A percentile compares a stretch with the other conserved stretches of the same genome.
Conservation (phyloP, 2,797 vertebrate species). For the Carapus acus region DNA sequence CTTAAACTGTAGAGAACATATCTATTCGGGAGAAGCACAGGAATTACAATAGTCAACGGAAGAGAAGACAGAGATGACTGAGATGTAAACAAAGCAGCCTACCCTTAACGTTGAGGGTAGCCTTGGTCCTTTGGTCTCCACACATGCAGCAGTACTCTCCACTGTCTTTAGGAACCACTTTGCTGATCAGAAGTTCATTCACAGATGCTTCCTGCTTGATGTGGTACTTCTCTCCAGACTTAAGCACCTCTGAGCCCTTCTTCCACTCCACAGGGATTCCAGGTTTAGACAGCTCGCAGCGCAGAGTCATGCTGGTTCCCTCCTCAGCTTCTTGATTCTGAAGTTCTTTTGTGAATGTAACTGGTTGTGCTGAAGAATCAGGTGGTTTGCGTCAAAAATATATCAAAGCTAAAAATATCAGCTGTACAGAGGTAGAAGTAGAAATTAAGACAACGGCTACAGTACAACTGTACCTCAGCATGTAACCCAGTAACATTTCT, state of each 20-base stretch:
- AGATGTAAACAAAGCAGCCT: conserved; percentile 1
- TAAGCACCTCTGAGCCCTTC: conserved; percentile 65
- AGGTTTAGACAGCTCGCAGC: conserved; percentile 60
- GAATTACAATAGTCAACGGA: no score
- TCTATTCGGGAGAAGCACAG: no score
- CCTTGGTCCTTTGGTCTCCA: conserved; percentile 67
- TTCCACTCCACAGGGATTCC: conserved; percentile 71
- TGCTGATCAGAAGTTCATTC: conserved; percentile 67
- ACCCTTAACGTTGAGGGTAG: conserved; percentile 31
- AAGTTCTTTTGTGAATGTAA: conserved; percentile 62
- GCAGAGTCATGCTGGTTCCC: conserved; percentile 38
- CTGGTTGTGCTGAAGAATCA: conserved; percentile 71
- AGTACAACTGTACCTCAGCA: no score
- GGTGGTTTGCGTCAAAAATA: conserved; percentile 5
- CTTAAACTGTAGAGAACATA: no score
- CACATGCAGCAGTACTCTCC: conserved; percentile 75
- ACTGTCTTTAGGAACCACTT: conserved; percentile 62
- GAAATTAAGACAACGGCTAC: no score
- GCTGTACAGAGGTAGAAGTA: no score
- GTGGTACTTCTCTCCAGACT: conserved; percentile 66
- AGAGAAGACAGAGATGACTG: no score
- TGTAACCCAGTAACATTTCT: no score
- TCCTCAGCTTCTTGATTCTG: conserved; percentile 62
- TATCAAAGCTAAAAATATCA: no score
- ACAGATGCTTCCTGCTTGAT: conserved; percentile 66